Base-by-base conservation (phyloP, 2,888 invertebrate genomes). In the Diploptera punctata region DNA sequence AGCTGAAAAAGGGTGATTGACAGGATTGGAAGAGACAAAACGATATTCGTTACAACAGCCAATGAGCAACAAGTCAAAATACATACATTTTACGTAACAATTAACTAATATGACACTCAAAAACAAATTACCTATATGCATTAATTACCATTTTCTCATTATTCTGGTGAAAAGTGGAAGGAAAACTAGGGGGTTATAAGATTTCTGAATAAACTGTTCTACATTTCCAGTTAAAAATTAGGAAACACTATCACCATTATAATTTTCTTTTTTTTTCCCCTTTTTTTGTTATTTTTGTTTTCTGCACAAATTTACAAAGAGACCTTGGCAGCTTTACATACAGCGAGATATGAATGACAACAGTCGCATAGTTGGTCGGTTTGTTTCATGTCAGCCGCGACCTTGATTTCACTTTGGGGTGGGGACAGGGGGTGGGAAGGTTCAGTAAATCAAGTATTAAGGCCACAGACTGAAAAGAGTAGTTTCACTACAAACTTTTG, bases 391-490 rank as follows among this genome's bases (percentile, higher is more conserved):
- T 47, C 44, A 38, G 26, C 29, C 65, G n/a, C 18, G 65, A 65
- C 26, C 47, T 29, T 65, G n/a, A 29, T 65, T 47, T 43, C 65
- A n/a, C 33, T 24, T 29, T 7, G 26, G 18, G n/a, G 26, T 19
- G 65, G 68, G 68, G 61, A 68, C 43, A 52, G 62, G 68, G 52
- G 61, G 49, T 57, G 68, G 62, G 67, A 71, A 44, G 67, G 68
- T 29, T 70, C 49, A 68, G 60, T 76, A 75, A 75, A 76, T 65
- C 72, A 75, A 69, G 71, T 75, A 71, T 70, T 76, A 75, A 76
- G 75, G 76, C 75, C 76, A 76, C 74, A 75, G 72, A 76, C 73
- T 76, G 75, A 74, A 76, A 70, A 67, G 71, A 74, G 74, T 72
- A 75, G 73, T 75, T 73, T 31, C 62, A 75, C 75, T 71, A 76